phyloP scores from a whole-genome alignment of 2,113 vertebrate genomes.

The Pterophyllum scalare region DNA sequence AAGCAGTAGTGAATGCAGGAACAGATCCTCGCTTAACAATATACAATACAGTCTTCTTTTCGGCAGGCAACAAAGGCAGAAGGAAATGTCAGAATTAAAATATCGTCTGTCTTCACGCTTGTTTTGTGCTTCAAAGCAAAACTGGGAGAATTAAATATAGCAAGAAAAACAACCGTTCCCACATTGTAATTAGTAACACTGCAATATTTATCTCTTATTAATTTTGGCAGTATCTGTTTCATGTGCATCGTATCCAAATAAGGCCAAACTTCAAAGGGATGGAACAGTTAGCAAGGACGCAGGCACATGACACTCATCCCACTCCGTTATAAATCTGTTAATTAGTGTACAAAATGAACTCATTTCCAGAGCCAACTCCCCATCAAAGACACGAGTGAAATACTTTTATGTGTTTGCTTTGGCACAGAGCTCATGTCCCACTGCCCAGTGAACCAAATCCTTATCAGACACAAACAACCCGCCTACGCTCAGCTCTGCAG shows the following conservation, averaged over 20 bases:
- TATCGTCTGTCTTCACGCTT: conserved; percentile 31
- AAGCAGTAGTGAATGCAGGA: conserved; percentile 39
- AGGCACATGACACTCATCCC: conserved; percentile 44
- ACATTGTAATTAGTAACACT: conserved; percentile 60
- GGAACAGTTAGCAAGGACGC: conserved; percentile 38
- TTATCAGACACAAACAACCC: conserved; percentile 76
- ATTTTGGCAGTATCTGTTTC: conserved; percentile 55
- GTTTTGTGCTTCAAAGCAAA: conserved; percentile 54
- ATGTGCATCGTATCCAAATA: conserved; percentile 29
- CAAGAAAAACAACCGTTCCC: conserved; percentile 34
- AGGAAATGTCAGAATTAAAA: conserved; percentile 72
- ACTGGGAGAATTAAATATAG: conserved; percentile 35
- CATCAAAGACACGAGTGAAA: conserved; percentile 67
- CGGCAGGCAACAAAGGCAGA: conserved; percentile 30
- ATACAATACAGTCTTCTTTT: conserved; percentile 21
- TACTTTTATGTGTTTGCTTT: conserved; percentile 72
- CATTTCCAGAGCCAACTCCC: conserved; percentile 51
- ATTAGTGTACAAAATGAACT: conserved; percentile 65
- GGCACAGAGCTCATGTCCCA: conserved; percentile 49
- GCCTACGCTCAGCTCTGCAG: conserved; percentile 62
- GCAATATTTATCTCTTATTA: conserved; percentile 55
- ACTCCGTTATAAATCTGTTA: conserved; percentile 60
- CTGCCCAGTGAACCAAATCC: conserved; percentile 66
- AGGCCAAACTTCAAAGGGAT: conserved; percentile 52
- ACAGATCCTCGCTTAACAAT: conserved; percentile 37